A percentile compares a stretch with the other conserved stretches of the same genome.
Conservation (phyloP, 2,113 vertebrate species). For the Ahaetulla prasina region DNA sequence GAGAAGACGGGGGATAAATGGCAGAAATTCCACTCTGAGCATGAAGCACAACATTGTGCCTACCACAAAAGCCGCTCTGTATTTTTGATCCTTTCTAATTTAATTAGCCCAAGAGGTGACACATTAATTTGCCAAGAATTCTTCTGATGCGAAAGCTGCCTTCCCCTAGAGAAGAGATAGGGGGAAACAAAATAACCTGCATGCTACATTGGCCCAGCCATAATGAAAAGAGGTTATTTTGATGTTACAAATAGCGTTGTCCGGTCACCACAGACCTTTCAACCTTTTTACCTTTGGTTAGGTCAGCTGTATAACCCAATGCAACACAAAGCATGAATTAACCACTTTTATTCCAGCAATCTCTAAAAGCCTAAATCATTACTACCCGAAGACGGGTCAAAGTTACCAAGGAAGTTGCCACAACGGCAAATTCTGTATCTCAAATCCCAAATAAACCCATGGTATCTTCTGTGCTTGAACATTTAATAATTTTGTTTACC, state of each 20-base stretch:
- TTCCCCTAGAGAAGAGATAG: slow-evolving; percentile 68
- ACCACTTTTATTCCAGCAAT: slow-evolving; percentile 74
- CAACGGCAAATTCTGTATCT: slow-evolving; percentile 29
- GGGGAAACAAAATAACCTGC: slow-evolving; percentile 77
- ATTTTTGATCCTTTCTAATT: slow-evolving; percentile 99
- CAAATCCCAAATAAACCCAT: neutral
- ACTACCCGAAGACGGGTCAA: slow-evolving; percentile 63
- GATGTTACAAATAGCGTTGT: slow-evolving; percentile 82
- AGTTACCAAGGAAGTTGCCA: neutral
- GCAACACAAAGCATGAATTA: slow-evolving; percentile 77
- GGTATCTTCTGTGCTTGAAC: slow-evolving; percentile 58
- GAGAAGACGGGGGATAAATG: slow-evolving; percentile 79
- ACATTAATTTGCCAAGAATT: slow-evolving; percentile 99
- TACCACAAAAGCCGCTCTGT: slow-evolving; percentile 98
- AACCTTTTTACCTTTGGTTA: slow-evolving; percentile 81
- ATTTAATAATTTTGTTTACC: slow-evolving; percentile 76
- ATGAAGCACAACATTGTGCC: slow-evolving; percentile 98
- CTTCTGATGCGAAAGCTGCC: slow-evolving; percentile 97
- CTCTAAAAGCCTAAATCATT: slow-evolving; percentile 65
- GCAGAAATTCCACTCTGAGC: slow-evolving; percentile 96
- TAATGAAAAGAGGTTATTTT: slow-evolving; percentile 83
- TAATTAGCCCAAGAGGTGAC: slow-evolving; percentile 99
- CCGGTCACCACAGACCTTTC: slow-evolving; percentile 80
- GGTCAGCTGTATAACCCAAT: slow-evolving; percentile 77
- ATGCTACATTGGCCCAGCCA: slow-evolving; percentile 83